These are phyloP conservation scores for Acromyrmex heyeri DNA, from an alignment of 1,140 invertebrate species.

Conservation along the genomic window DNA sequence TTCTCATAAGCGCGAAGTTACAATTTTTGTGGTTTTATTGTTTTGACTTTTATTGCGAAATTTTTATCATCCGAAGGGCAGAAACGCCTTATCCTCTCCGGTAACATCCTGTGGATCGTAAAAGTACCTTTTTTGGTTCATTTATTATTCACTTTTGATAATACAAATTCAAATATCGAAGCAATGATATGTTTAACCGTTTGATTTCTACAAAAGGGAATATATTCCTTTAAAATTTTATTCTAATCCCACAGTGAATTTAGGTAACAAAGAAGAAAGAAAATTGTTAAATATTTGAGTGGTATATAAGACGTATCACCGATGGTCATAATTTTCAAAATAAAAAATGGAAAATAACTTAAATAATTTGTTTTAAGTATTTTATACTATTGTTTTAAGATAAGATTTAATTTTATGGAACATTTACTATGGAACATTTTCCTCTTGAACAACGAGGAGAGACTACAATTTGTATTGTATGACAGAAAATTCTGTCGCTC, in stretches of 20 bases:
- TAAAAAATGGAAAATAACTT: not conserved
- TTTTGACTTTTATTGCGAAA: conserved; percentile 51
- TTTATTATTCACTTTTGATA: conserved; percentile 16
- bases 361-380: not conserved
- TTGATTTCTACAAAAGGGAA: not conserved
- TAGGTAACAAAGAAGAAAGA: too few relatives aligned
- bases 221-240: not conserved
- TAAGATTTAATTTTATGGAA: conserved; percentile 21
- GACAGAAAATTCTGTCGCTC: conserved; percentile 29
- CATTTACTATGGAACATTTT: not conserved
- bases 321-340: not conserved
- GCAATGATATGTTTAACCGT: not conserved
- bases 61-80: conserved; percentile 13
- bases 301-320: too few relatives aligned
- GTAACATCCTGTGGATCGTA: not conserved
- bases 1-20: conserved; percentile 32
- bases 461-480: conserved; percentile 12
- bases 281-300: not conserved
- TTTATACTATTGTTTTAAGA: not conserved
- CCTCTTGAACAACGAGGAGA: not conserved
- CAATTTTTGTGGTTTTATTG: conserved; percentile 41
- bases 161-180: conserved; percentile 23
- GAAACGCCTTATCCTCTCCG: not conserved
- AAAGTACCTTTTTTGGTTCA: not conserved
- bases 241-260: not conserved